Conservation (phyloP, 2,113 vertebrate species). For the Mesocricetus auratus region DNA sequence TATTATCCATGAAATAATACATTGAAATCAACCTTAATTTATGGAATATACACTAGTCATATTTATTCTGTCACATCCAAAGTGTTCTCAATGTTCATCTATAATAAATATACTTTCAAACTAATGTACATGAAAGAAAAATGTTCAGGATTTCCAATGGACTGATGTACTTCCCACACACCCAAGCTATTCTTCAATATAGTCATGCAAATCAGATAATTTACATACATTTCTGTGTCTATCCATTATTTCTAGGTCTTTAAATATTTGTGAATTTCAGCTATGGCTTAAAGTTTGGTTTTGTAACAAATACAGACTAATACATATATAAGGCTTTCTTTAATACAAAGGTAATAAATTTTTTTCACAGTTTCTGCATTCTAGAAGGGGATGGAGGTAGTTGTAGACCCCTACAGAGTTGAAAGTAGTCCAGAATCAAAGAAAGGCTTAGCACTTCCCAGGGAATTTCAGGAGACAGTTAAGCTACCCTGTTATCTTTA, state of each 20-base stretch:
- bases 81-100: constrained; percentile 44
- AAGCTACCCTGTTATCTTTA: constrained; percentile 69
- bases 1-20: constrained; percentile 30
- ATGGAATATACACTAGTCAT: constrained; percentile 18
- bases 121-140: constrained; percentile 9
- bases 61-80: constrained; percentile 27
- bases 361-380: constrained; percentile 80
- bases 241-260: constrained; percentile 67
- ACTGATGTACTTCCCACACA: constrained; percentile 27
- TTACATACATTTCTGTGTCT: constrained; percentile 22
- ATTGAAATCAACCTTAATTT: constrained; percentile 58
- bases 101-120: constrained; percentile 44
- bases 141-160: constrained; percentile 48
- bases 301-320: constrained; percentile 73
- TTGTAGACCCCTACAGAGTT: constrained; percentile 75
- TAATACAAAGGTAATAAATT: constrained; percentile 78
- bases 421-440: constrained; percentile 78
- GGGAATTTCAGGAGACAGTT: constrained; percentile 74
- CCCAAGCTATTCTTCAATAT: constrained; percentile 60
- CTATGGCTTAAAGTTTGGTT: constrained; percentile 72
- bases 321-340: constrained; percentile 75
- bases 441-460: constrained; percentile 60
- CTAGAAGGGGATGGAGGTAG: constrained; percentile 79
- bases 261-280: constrained; percentile 75
- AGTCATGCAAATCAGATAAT: constrained; percentile 43